Conservation (phyloP, 2,113 vertebrate species). For the Scartelaos histophorus region DNA sequence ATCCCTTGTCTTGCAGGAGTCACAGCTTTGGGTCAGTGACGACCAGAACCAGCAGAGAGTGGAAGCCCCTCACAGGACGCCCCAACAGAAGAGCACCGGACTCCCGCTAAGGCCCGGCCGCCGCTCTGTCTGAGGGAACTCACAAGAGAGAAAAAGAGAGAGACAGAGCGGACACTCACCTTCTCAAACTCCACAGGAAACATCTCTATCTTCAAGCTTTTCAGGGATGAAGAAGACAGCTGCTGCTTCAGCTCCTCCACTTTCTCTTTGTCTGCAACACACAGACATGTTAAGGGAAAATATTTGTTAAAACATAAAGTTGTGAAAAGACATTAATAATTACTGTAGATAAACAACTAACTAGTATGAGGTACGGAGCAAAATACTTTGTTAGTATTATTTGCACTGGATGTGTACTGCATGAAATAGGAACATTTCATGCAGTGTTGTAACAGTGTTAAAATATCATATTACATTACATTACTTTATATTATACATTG, state of each 20-base stretch:
- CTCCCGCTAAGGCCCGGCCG: constrained; percentile 58
- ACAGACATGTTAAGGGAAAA: constrained; percentile 1
- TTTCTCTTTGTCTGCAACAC: constrained; percentile 57
- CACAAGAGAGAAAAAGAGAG: constrained; percentile 8
- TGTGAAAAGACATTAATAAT: neutral
- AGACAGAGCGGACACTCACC: constrained; percentile 67
- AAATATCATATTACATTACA: too few species aligned
- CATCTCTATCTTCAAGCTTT: constrained; percentile 63
- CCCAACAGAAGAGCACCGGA: constrained; percentile 35
- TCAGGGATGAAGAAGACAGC: constrained; percentile 45
- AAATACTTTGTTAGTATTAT: neutral
- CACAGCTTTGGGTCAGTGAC: constrained; percentile 58
- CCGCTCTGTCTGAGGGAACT: constrained; percentile 59
- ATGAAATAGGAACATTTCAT: too few species aligned
- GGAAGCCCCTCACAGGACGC: constrained; percentile 27
- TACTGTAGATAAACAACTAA: neutral
- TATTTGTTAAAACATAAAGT: neutral
- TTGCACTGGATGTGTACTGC: neutral
- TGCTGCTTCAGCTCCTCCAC: constrained; percentile 67
- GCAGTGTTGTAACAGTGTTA: too few species aligned
- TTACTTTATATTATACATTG: too few species aligned
- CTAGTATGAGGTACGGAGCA: neutral
- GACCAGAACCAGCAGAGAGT: constrained; percentile 20
- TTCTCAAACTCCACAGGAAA: constrained; percentile 85
- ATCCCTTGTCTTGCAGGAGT: constrained; percentile 21